phyloP scores from a whole-genome alignment of 2,888 invertebrate species.

The Kuschelorhynchus macadamiae region DNA sequence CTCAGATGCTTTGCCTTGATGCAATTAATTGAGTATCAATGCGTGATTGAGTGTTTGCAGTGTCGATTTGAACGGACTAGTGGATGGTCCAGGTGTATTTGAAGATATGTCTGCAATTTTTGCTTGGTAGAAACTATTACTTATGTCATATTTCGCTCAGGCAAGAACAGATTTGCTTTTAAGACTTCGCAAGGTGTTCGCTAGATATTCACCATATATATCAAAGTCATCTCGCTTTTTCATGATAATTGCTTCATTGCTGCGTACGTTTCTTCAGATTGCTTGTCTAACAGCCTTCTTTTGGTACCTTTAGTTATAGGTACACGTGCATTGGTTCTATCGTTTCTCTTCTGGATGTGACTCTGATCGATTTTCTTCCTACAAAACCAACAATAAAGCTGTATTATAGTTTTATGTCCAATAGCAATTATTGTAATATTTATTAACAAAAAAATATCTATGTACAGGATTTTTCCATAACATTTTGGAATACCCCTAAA shows the following conservation, averaged over 20 bases:
- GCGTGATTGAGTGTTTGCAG: too few species aligned
- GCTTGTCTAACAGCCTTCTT: constrained; percentile 37
- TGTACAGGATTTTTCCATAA: too few species aligned
- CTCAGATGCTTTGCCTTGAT: constrained; percentile 1
- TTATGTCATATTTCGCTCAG: constrained; percentile 33
- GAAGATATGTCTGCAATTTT: constrained; percentile 28
- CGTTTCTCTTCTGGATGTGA: constrained; percentile 32
- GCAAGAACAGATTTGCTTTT: constrained; percentile 15
- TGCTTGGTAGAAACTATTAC: constrained; percentile 33
- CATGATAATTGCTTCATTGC: constrained; percentile 42
- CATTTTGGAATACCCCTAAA: too few species aligned
- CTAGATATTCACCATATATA: constrained; percentile 36
- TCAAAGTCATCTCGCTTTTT: constrained; percentile 46
- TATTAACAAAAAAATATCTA: too few species aligned
- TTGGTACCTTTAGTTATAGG: constrained; percentile 37
- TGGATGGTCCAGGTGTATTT: constrained; percentile 19
- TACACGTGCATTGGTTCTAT: constrained; percentile 19
- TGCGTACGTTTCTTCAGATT: constrained; percentile 45
- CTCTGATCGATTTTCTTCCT: constrained; percentile 32
- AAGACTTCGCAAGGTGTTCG: constrained; percentile 21
- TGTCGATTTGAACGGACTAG: too few species aligned
- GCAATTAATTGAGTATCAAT: too few species aligned
- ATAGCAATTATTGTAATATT: neutral
- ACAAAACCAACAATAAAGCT: constrained; percentile 29
- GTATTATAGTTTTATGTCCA: constrained; percentile 6